Base-by-base conservation (phyloP, 2,113 vertebrate genomes). In the Ammodytes dubius region DNA sequence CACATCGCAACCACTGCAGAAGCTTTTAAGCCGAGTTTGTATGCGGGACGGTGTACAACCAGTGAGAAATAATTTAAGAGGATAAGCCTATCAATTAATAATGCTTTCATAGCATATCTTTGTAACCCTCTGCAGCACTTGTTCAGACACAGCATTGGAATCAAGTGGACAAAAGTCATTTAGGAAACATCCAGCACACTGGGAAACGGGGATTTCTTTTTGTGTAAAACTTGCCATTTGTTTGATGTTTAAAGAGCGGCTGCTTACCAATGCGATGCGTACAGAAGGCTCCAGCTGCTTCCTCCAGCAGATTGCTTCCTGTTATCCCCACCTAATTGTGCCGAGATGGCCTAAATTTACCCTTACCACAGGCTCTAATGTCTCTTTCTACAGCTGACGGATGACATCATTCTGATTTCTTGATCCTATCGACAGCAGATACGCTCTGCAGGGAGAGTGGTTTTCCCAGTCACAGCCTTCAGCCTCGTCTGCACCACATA, bases 401-500 rank as follows among this genome's bases (percentile, higher is more conserved):
- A 12, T 63, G 63, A 88, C 83, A 81, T 83, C 60, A 50, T 35
- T 76, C 61, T 19, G 7, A 81, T 88, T 81, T 74, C 69, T 80
- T 59, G 57, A 59, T 71, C 47, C 70, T 50, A 65, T 72, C 64
- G 53, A 69, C 54, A 43, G 79, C 88, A 86, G 87, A 87, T 78
- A 87, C 77, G 74, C 74, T 90, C 85, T 76, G 66, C 74, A 47
- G 73, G 60, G 71, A 81, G 79, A 87, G 87, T 42, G 72, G 50
- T 64, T 83, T 27, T 82, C 68, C 67, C 64, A 64, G 81, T 61
- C 63, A 12, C 49, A 77, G 79, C 78, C 46, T 6, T 70, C 70
- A 76, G 88, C 88, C 27, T 88, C 84, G 84, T 79, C 85, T 86
- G 76, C 81, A 78, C 54, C 79, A 69, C 78, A 61, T 91, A 91